A percentile compares a stretch with the other conserved stretches of the same genome.
These are phyloP conservation scores for Rhea pennata DNA, from an alignment of 2,113 vertebrate species.

Conservation along the genomic window DNA sequence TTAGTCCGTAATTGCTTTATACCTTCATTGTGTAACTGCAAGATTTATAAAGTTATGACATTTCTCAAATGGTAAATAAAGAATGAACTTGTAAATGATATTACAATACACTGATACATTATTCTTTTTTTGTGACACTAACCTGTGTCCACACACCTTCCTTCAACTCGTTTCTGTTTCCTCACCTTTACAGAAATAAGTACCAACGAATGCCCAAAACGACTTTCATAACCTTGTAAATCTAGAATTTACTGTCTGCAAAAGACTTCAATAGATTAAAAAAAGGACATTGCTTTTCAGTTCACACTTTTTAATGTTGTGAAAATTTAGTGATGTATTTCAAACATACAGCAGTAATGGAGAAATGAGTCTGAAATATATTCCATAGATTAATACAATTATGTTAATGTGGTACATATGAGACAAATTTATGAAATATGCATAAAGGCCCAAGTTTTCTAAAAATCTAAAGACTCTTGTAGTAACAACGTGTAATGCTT, in stretches of 20 bases:
- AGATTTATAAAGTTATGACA: not conserved
- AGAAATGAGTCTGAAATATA: conserved; percentile 11
- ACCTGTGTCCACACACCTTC: not conserved
- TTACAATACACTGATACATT: not conserved
- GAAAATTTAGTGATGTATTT: not conserved
- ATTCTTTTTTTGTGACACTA: not conserved
- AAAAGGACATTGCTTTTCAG: not conserved
- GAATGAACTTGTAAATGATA: not conserved
- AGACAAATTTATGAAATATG: not conserved
- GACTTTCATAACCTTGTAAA: not conserved
- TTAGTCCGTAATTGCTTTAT: not conserved
- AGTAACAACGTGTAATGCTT: conserved; percentile 62
- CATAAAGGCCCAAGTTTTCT: not conserved
- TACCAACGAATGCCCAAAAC: not conserved
- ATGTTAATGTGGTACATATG: conserved; percentile 19
- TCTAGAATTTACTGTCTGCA: not conserved
- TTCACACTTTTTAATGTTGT: not conserved
- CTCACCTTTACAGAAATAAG: not conserved
- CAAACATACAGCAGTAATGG: not conserved
- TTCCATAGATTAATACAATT: not conserved
- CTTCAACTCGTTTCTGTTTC: not conserved
- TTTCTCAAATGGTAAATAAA: not conserved
- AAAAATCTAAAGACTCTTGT: conserved; percentile 45
- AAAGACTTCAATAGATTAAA: not conserved
- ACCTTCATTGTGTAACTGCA: not conserved